A percentile compares a stretch with the other conserved stretches of the same genome.
phyloP scores from a whole-genome alignment of 1,140 invertebrate genomes.

The Pachypeltis micranthus region DNA sequence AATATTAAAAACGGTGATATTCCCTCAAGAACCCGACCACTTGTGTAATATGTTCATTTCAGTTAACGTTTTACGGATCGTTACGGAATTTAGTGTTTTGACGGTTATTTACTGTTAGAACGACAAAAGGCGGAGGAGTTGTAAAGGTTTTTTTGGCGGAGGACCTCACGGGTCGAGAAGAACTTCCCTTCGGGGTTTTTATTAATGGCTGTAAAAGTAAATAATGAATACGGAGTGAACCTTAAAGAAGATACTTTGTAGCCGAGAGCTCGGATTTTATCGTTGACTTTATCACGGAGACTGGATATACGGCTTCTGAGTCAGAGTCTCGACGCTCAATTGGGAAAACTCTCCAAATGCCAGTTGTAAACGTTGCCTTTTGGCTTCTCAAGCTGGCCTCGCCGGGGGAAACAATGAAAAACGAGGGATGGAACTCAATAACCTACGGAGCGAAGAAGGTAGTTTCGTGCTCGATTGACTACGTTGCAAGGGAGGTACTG shows the following conservation, averaged over 20 bases:
- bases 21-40: not conserved
- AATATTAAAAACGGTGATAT: slow-evolving; percentile 6
- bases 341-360: slow-evolving; percentile 1
- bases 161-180: no score
- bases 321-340: not conserved
- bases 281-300: not conserved
- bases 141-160: not conserved
- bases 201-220: slow-evolving; percentile 10
- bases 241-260: not conserved
- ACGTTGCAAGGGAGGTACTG: no score
- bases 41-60: slow-evolving; percentile 10
- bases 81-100: slow-evolving; percentile 1
- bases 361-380: not conserved
- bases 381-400: no score
- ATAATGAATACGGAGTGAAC: not conserved
- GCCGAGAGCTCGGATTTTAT: not conserved
- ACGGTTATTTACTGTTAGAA: not conserved
- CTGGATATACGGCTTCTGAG: not conserved
- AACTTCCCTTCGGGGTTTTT: not conserved
- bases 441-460: not conserved
- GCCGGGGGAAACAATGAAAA: no score
- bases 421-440: not conserved
- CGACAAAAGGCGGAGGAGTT: not conserved
- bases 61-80: slow-evolving; percentile 6
- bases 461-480: no score